Base-by-base conservation (phyloP, 2,888 invertebrate genomes). In the Lamproptera curius region DNA sequence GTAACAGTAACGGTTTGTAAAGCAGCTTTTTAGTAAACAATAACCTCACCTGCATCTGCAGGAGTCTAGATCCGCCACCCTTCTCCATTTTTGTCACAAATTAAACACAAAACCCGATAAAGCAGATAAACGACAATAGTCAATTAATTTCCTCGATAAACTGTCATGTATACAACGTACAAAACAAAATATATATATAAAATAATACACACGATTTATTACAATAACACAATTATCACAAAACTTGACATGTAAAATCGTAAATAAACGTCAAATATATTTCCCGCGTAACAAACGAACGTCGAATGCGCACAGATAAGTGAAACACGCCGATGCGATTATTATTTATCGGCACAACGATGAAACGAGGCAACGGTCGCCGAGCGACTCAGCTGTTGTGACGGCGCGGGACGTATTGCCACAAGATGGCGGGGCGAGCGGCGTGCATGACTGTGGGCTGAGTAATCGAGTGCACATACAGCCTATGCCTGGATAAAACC, bases 1-100 rank as follows among this genome's bases (percentile, higher is more conserved):
- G n/a, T n/a, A n/a, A n/a, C n/a, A n/a, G n/a, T n/a, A n/a, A n/a
- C n/a, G n/a, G n/a, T n/a, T n/a, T n/a, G n/a, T n/a, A n/a, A n/a
- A n/a, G n/a, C n/a, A n/a, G n/a, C n/a, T n/a, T n/a, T n/a, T n/a
- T n/a, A n/a, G n/a, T n/a, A n/a, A n/a, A n/a, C 6, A 6, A 20
- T 5, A 5, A 23, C 37, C 70, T 69, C 61, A 84, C 86, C 79
- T 87, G 84, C 81, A 87, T 87, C 56, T 87, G 84, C 65, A 87
- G 61, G 20, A 87, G 73, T 56, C 76, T 70, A 42, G 86, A 87
- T 20, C 81, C 82, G 46, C 76, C 75, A 44, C 59, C 73, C 51
- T 76, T 84, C 65, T 87, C 86, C 86, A 87, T 87, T 52, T 42
- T 31, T 43, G 46, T 51, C 56, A 64, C 65, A 37, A 48, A 45